Evolutionary conservation across 2,113 vertebrate genomes (phyloP).

Genomic region (Pelusios castaneus): DNA sequence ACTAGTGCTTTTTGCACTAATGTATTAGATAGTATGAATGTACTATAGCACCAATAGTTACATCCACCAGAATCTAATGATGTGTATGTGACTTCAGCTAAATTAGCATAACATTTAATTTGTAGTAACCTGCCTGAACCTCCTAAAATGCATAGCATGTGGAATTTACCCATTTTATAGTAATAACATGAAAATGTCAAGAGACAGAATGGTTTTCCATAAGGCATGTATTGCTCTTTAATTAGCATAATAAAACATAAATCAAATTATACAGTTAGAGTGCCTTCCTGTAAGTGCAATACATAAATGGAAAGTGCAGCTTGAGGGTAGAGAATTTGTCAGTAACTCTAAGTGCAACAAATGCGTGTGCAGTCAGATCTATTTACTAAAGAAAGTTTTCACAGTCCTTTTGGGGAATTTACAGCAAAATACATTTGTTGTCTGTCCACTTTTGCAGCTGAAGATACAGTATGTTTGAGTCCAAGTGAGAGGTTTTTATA

Average conservation of each 20-base stretch:
- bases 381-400: not conserved
- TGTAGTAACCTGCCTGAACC: not conserved
- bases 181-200: not conserved
- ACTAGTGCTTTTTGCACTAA: not conserved
- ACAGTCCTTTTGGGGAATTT: not conserved
- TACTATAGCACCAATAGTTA: not conserved
- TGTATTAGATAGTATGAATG: not conserved
- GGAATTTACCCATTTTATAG: not conserved
- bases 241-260: not conserved
- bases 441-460: not conserved
- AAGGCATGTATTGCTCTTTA: not conserved
- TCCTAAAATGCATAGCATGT: not conserved
- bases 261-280: not conserved
- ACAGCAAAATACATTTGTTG: not conserved
- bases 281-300: not conserved
- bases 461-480: not conserved
- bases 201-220: not conserved
- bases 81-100: not conserved
- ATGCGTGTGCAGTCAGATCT: not conserved
- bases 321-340: not conserved
- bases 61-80: not conserved
- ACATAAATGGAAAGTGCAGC: not conserved
- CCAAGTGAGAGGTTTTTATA: not conserved
- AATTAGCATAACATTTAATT: not conserved
- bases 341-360: not conserved